phyloP scores from a whole-genome alignment of 2,113 vertebrate genomes.

The Cnemophilus loriae region DNA sequence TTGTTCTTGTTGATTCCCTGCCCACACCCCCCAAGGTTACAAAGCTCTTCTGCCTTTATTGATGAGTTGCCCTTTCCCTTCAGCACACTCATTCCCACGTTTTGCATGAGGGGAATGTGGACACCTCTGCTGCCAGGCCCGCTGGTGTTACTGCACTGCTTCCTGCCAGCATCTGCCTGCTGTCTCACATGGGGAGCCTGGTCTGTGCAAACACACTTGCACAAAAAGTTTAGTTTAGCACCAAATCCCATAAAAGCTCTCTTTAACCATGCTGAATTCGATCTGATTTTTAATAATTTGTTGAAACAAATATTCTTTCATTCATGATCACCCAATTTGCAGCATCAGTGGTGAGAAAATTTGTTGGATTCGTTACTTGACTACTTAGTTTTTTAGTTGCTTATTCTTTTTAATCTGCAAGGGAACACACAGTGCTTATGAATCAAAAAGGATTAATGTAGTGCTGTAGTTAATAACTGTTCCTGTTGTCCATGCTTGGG shows the following conservation, averaged over 20 bases:
- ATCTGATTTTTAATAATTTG: neutral
- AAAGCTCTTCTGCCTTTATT: neutral
- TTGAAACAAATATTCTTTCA: neutral
- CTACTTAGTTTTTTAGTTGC: neutral
- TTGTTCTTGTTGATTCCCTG: neutral
- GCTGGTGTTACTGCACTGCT: rapidly evolving
- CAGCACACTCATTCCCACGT: neutral
- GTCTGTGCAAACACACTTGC: neutral
- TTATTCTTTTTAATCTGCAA: neutral
- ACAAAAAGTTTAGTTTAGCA: neutral
- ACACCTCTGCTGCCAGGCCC: neutral
- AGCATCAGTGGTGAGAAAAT: neutral
- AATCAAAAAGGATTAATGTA: neutral
- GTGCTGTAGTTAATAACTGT: neutral
- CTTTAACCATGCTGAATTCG: neutral
- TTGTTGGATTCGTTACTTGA: neutral
- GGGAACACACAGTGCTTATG: neutral
- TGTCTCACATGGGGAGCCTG: neutral
- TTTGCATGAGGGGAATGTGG: too few relatives aligned
- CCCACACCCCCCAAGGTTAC: too few relatives aligned
- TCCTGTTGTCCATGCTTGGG: neutral
- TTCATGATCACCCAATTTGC: neutral
- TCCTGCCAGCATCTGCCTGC: neutral
- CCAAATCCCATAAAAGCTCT: neutral
- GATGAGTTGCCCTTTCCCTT: neutral